Percentiles rank a stretch among this genome's conserved stretches.
Conservation (phyloP, 1,140 invertebrate genomes). For the Agrilus planipennis region DNA sequence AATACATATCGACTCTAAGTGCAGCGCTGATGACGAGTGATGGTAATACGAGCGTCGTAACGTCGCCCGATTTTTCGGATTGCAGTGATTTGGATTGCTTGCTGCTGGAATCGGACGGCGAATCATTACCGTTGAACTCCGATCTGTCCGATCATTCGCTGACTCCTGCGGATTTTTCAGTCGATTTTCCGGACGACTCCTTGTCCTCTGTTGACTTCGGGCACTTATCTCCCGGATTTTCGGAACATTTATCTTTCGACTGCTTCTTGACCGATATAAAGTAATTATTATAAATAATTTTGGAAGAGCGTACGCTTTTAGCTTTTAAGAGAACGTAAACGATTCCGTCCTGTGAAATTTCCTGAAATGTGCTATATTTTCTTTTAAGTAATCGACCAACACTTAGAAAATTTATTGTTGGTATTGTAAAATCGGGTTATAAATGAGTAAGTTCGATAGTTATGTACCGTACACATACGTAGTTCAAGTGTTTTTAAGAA, state of each 20-base stretch:
- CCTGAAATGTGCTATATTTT: too few species aligned
- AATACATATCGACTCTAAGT: constrained; percentile 65
- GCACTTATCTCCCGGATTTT: constrained; percentile 22
- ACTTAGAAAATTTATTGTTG: too few species aligned
- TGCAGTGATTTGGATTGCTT: constrained; percentile 30
- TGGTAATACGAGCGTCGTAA: constrained; percentile 9
- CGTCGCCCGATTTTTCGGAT: constrained; percentile 23
- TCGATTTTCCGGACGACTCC: constrained; percentile 24
- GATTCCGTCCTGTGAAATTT: too few species aligned
- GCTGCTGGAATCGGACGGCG: constrained; percentile 29
- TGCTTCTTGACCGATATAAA: constrained; percentile 26
- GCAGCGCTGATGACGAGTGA: constrained; percentile 28
- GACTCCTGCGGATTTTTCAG: constrained; percentile 27
- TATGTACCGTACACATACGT: too few species aligned
- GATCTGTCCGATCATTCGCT: constrained; percentile 30
- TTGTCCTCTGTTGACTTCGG: constrained; percentile 26
- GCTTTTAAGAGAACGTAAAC: too few species aligned
- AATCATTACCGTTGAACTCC: constrained; percentile 27
- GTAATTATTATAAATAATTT: too few species aligned
- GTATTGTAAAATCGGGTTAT: too few species aligned
- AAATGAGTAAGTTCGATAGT: too few species aligned
- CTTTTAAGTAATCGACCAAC: too few species aligned
- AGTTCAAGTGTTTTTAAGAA: too few species aligned
- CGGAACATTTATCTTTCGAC: constrained; percentile 26
- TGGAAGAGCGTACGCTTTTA: too few species aligned